Evolutionary conservation across 2,113 vertebrate genomes (phyloP).

Genomic region (Cariama cristata): DNA sequence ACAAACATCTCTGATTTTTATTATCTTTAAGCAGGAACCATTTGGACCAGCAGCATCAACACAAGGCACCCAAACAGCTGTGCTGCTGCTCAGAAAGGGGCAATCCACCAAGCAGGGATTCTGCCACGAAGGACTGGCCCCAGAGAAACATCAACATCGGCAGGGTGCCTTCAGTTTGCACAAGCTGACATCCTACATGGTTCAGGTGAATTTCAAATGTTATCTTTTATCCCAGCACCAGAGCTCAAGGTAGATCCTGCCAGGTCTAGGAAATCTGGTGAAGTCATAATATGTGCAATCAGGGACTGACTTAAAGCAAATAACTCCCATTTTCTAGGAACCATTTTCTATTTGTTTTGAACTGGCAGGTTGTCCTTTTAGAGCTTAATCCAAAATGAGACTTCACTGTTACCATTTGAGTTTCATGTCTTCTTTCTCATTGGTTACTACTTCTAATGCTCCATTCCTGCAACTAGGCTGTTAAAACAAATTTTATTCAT

Average conservation of each 20-base stretch:
- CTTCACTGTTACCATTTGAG: neutral
- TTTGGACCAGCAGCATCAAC: accelerated
- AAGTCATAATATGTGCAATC: neutral
- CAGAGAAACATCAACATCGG: accelerated
- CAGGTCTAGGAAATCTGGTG: neutral
- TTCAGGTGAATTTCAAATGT: neutral
- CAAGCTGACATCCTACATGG: accelerated
- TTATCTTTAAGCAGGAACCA: neutral
- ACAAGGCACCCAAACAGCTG: neutral
- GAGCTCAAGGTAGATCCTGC: neutral
- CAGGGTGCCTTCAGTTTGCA: neutral
- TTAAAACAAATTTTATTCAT: neutral
- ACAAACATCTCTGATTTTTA: neutral
- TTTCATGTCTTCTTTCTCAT: neutral
- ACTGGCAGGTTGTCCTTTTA: neutral
- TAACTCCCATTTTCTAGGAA: neutral
- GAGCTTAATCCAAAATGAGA: neutral
- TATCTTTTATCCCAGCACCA: neutral
- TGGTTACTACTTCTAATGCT: neutral
- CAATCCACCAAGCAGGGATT: no score
- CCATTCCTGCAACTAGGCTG: neutral
- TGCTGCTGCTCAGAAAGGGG: neutral
- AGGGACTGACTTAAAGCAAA: neutral
- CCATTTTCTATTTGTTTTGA: neutral
- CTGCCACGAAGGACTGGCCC: accelerated